Evolutionary conservation across 2,797 vertebrate genomes (phyloP).

Genomic region (Borostomias antarcticus): DNA sequence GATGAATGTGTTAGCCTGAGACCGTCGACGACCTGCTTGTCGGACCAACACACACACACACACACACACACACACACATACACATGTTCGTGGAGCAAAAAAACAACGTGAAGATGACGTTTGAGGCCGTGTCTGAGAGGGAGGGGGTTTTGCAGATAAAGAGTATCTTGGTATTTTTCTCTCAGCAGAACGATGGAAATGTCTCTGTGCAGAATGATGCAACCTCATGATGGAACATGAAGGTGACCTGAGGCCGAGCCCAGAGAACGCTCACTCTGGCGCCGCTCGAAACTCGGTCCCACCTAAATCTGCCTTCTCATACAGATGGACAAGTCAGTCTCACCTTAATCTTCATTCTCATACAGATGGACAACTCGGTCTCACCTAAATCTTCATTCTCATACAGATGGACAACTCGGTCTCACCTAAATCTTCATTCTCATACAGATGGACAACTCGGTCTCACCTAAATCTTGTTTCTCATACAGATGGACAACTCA

Average conservation of each 20-base stretch:
- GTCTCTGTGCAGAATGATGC: constrained; percentile 3
- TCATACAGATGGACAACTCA: no score
- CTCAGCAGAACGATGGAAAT: neutral
- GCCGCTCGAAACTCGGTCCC: no score
- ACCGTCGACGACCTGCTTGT: neutral
- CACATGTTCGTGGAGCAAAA: neutral
- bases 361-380: no score
- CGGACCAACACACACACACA: neutral
- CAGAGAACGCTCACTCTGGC: neutral
- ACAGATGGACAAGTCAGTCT: neutral
- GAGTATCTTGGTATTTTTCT: neutral
- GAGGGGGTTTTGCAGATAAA: neutral
- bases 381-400: no score
- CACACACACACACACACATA: neutral
- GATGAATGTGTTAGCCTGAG: neutral
- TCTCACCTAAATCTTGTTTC: no score
- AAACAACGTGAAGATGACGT: neutral
- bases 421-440: no score
- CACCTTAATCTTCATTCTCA: no score
- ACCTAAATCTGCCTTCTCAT: neutral
- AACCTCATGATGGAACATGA: constrained; percentile 5
- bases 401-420: no score
- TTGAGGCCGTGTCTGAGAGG: neutral
- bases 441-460: no score
- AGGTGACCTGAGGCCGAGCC: neutral